phyloP scores from a whole-genome alignment of 2,888 invertebrate species.

The Drosophila basisetae region DNA sequence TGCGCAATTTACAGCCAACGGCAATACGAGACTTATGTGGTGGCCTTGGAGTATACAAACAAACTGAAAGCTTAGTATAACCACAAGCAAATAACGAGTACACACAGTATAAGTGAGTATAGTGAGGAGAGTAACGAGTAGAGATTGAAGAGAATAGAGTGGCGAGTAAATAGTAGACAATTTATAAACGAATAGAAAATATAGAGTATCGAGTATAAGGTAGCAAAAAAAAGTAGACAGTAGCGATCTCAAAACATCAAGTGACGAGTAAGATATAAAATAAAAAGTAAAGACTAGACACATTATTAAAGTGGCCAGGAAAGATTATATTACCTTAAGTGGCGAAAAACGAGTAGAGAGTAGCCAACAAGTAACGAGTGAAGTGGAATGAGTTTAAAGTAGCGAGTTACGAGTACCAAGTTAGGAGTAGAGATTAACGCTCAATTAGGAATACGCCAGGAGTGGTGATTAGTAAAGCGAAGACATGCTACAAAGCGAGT shows the following conservation, averaged over 20 bases:
- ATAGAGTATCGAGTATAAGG: too few species aligned
- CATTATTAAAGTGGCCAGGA: too few species aligned
- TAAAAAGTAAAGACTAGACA: background rate
- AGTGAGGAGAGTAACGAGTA: background rate
- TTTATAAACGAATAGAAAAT: too few species aligned
- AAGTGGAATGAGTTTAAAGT: background rate
- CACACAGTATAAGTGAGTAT: background rate
- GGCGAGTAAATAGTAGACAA: background rate
- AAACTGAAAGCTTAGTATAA: background rate
- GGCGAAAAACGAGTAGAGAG: background rate
- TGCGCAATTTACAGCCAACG: background rate
- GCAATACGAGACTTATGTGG: background rate
- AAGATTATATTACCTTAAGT: too few species aligned
- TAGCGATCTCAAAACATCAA: background rate
- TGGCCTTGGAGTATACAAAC: background rate
- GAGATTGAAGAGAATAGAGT: background rate
- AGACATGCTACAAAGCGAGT: background rate
- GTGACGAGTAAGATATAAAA: background rate
- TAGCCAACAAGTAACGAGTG: background rate
- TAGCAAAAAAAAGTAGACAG: background rate
- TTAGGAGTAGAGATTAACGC: background rate
- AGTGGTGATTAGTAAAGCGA: background rate
- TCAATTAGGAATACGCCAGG: background rate
- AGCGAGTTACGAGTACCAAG: background rate
- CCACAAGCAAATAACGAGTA: background rate